Evolutionary conservation across 2,113 vertebrate species (phyloP), one percentile per base, ranked within the genome.

Genomic region (Speoplatyrhinus poulsoni): DNA sequence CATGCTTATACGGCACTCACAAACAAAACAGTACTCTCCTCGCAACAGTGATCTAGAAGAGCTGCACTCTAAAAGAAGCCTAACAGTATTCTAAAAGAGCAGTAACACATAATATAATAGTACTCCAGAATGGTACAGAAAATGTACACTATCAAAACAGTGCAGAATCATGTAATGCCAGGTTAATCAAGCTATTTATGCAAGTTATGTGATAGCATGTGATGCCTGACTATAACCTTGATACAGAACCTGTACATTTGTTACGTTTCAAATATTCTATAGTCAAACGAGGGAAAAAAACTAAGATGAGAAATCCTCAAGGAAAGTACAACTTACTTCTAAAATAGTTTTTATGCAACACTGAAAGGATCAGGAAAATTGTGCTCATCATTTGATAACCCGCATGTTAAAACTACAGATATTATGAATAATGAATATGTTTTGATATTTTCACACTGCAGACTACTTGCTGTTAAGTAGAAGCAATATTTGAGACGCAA

Each of bases 391-490:
- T 54, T 50, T 11, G 13, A 12, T 36, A 62, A 61, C 52, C 67
- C 9, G 52, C 61, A 67, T 59, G 67, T 62, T 57, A 65, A 10
- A 46, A 75, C 75, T 72, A 71, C 60, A 64, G 62, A 80, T 58
- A 65, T 78, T 73, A 76, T 87, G 72, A 85, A 89, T 88, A 76
- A 85, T 85, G 13, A 61, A 89, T 79, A 70, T 83, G 69, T 87
- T 85, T 77, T 79, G 72, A 86, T 86, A 58, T 55, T 73, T 76
- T 77, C 73, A 61, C 33, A 79, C 79, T 78, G 75, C 19, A 47
- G 72, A 69, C 75, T 49, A 66, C 70, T 76, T 58, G 60, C 67
- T 58, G 55, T 32, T 19, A 50, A 6, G 47, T 11, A 48, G 69
- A 62, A 41, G 41, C 19, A 55, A 78, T 75, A 48, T 65, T 15